phyloP scores from a whole-genome alignment of 2,888 invertebrate genomes.

The Spodoptera picta region DNA sequence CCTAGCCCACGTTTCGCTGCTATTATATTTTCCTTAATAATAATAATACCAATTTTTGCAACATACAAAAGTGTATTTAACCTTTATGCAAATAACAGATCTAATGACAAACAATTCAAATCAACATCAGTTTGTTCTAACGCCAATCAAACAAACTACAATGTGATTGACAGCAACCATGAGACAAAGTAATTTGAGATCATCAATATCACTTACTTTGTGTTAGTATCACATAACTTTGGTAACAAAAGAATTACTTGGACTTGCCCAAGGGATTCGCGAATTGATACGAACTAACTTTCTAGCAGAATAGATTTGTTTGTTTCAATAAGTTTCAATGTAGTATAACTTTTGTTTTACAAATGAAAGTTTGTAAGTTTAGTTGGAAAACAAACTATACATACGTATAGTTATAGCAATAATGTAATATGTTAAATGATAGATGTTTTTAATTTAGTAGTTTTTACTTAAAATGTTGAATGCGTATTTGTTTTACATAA shows the following conservation, averaged over 20 bases:
- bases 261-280: slow-evolving; percentile 2
- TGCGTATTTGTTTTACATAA: too few species aligned
- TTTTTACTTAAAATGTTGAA: too few species aligned
- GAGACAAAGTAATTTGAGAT: slow-evolving; percentile 11
- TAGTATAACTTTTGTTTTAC: not conserved
- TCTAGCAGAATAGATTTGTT: not conserved
- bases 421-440: too few species aligned
- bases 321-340: not conserved
- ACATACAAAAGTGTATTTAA: too few species aligned
- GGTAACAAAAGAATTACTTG: not conserved
- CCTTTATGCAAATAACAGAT: too few species aligned
- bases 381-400: too few species aligned
- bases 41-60: too few species aligned
- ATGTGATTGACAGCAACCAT: slow-evolving; percentile 9
- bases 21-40: too few species aligned
- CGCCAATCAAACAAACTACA: slow-evolving; percentile 21
- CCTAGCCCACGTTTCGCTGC: too few species aligned
- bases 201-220: not conserved
- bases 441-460: too few species aligned
- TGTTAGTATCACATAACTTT: slow-evolving; percentile 5
- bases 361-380: not conserved
- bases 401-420: too few species aligned
- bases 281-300: not conserved
- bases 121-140: slow-evolving; percentile 1
- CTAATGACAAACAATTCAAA: too few species aligned